Percentiles rank a stretch among this genome's conserved stretches.
Evolutionary conservation across 2,888 invertebrate genomes (phyloP).

Genomic region (Synergus umbraculus): DNA sequence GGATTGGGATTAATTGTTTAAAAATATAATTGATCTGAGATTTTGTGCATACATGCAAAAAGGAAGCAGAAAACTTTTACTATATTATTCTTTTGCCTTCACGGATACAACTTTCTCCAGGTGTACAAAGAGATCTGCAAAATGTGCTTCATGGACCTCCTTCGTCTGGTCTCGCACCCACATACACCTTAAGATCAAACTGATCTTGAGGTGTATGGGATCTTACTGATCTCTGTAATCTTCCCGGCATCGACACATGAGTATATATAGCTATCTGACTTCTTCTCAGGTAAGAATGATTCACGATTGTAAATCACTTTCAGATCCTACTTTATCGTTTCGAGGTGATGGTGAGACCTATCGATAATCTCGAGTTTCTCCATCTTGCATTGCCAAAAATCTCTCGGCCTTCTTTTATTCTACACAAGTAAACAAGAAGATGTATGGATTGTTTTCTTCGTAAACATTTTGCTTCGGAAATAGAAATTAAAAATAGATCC

Average conservation of each 20-base stretch:
- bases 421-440: too few species aligned
- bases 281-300: slow-evolving; percentile 68
- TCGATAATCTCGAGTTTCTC: slow-evolving; percentile 63
- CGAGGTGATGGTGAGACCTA: slow-evolving; percentile 62
- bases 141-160: slow-evolving; percentile 61
- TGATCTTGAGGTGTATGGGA: slow-evolving; percentile 58
- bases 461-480: not conserved
- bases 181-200: slow-evolving; percentile 67
- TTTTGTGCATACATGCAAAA: not conserved
- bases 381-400: slow-evolving; percentile 48
- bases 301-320: slow-evolving; percentile 69
- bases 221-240: slow-evolving; percentile 63
- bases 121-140: slow-evolving; percentile 54
- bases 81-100: slow-evolving; percentile 55
- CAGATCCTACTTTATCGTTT: slow-evolving; percentile 58
- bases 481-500: too few species aligned
- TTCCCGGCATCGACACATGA: slow-evolving; percentile 71
- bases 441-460: not conserved
- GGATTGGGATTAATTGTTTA: too few species aligned
- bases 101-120: slow-evolving; percentile 66
- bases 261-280: slow-evolving; percentile 61
- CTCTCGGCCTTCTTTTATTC: not conserved
- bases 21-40: too few species aligned
- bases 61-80: not conserved
- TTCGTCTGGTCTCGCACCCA: slow-evolving; percentile 66